Percentiles rank a stretch among this genome's conserved stretches.
These are phyloP conservation scores for Gymnarchus niloticus DNA, from an alignment of 2,113 vertebrate species.

Conservation along the genomic window DNA sequence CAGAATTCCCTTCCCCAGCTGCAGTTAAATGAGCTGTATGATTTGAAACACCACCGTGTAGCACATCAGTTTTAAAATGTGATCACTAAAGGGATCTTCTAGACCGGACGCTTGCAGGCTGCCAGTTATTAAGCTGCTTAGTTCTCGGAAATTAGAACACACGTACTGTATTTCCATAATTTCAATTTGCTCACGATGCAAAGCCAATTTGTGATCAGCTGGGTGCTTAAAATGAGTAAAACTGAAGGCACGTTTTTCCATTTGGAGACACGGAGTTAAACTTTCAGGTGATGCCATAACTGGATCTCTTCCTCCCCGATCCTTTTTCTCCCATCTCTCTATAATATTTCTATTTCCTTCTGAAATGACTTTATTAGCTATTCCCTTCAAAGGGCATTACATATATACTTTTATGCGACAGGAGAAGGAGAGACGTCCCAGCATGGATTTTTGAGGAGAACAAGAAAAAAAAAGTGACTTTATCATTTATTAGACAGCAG, in stretches of 20 bases:
- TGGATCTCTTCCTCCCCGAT: not conserved
- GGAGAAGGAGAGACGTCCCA: not conserved
- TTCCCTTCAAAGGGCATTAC: not conserved
- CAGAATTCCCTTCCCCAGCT: too few relatives aligned
- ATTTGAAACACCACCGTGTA: slow-evolving; percentile 5
- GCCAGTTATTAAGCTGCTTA: not conserved
- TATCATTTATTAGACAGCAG: not conserved
- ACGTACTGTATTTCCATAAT: not conserved
- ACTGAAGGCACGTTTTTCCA: not conserved
- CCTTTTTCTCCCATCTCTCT: not conserved
- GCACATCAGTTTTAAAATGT: not conserved
- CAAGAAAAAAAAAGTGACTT: not conserved
- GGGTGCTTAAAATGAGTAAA: slow-evolving; percentile 9
- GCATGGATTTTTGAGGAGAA: not conserved
- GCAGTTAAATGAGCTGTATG: slow-evolving; percentile 8
- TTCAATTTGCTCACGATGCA: slow-evolving; percentile 9
- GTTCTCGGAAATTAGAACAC: slow-evolving; percentile 13
- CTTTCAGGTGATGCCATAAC: not conserved
- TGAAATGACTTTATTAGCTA: not conserved
- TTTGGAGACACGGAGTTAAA: not conserved
- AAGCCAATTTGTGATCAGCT: slow-evolving; percentile 15
- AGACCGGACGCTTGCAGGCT: not conserved
- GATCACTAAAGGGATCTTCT: not conserved
- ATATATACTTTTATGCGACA: not conserved
- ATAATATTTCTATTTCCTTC: not conserved